Percentiles rank a stretch among this genome's conserved stretches.
These are phyloP conservation scores for Acanthosoma haemorrhoidale DNA, from an alignment of 2,888 invertebrate species.

Conservation along the genomic window DNA sequence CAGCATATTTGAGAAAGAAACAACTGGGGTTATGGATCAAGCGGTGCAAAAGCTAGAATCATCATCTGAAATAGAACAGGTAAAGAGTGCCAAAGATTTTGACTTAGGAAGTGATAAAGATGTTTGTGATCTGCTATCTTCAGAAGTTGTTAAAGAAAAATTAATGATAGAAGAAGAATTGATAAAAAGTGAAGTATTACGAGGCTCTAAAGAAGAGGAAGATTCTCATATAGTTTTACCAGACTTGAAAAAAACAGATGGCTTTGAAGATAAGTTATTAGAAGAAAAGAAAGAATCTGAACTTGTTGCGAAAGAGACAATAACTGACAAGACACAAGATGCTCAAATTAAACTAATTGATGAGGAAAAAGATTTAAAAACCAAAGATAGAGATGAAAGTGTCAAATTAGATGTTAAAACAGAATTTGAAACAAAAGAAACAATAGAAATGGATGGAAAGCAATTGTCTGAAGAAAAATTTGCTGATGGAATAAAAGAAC, in stretches of 20 bases:
- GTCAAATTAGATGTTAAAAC: neutral
- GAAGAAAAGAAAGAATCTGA: neutral
- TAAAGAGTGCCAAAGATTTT: too few species aligned
- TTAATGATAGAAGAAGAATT: neutral
- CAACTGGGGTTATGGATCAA: neutral
- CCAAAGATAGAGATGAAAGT: neutral
- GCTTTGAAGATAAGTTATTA: neutral
- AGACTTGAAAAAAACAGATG: neutral
- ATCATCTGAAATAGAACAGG: neutral
- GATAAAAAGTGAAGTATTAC: neutral
- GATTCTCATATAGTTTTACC: neutral
- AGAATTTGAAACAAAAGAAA: neutral
- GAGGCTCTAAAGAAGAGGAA: neutral
- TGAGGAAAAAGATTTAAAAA: neutral
- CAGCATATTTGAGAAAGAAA: neutral
- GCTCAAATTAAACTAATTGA: neutral
- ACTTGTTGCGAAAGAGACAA: neutral
- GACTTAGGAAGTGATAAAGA: neutral
- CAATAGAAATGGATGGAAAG: slow-evolving; percentile 44
- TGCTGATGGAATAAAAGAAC: neutral
- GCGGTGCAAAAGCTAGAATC: neutral
- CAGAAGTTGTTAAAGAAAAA: neutral
- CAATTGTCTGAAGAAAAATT: neutral
- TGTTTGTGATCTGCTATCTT: neutral
- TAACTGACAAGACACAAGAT: neutral